phyloP scores from a whole-genome alignment of 2,113 vertebrate genomes.

The Anolis sagrei region DNA sequence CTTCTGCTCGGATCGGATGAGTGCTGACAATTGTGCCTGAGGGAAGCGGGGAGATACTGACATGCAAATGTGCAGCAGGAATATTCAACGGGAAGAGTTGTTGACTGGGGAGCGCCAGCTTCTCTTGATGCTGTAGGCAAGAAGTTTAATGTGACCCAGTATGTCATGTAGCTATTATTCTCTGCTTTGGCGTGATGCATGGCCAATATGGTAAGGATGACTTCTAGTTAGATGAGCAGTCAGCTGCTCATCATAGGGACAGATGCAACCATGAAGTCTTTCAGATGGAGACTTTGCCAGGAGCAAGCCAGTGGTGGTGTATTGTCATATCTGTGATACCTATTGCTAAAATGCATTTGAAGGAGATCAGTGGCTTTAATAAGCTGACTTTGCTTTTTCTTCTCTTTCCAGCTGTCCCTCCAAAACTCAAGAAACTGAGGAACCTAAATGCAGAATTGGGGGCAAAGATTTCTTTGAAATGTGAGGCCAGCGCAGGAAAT shows the following conservation, averaged over 20 bases:
- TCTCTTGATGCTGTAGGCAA: accelerated
- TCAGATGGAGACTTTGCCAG: neutral
- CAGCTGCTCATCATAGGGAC: neutral
- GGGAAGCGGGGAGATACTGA: accelerated
- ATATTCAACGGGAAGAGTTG: neutral
- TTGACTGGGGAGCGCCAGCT: accelerated
- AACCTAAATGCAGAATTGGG: constrained; percentile 88
- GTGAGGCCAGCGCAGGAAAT: constrained; percentile 88
- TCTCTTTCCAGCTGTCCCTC: constrained; percentile 79
- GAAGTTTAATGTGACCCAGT: neutral
- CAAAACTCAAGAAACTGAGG: constrained; percentile 92
- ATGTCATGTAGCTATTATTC: neutral
- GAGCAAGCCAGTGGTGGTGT: neutral
- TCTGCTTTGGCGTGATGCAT: neutral
- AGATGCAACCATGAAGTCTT: accelerated
- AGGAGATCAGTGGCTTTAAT: neutral
- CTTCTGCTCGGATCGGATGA: neutral
- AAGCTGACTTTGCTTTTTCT: constrained; percentile 37
- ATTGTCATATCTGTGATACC: accelerated
- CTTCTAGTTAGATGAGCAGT: neutral
- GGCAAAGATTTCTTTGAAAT: constrained; percentile 88
- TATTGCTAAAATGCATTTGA: accelerated
- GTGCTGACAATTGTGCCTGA: accelerated
- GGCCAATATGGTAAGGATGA: neutral
- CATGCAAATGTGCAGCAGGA: neutral